Evolutionary conservation across 2,797 vertebrate genomes (phyloP).

Genomic region (Acanthis flammea): DNA sequence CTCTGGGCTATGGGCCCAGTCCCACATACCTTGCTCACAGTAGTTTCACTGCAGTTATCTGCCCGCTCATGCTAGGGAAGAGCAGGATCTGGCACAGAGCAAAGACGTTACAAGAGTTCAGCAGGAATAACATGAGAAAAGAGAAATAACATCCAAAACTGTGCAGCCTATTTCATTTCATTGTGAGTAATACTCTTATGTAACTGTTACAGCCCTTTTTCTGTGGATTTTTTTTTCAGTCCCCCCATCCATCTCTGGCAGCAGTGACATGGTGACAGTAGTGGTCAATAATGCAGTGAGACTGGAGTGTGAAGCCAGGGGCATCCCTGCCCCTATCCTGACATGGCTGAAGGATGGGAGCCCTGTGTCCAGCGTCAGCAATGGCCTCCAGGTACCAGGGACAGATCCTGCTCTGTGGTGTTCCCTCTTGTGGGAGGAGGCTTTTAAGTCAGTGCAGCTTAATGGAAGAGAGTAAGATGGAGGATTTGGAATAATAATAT

Average conservation of each 20-base stretch:
- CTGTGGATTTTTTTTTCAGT: conserved; percentile 71
- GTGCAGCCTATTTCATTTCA: neutral
- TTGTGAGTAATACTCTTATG: neutral
- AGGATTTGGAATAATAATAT: neutral
- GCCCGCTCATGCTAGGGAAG: neutral
- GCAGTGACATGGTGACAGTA: conserved; percentile 81
- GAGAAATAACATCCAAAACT: neutral
- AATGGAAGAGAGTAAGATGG: neutral
- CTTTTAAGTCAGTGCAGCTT: neutral
- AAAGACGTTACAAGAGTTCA: neutral
- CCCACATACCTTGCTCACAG: neutral
- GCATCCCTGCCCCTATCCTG: conserved; percentile 90
- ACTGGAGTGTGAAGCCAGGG: conserved; percentile 91
- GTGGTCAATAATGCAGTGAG: conserved; percentile 88
- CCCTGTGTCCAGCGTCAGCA: conserved; percentile 86
- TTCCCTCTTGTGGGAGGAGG: neutral
- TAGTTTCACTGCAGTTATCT: neutral
- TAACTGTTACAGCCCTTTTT: neutral
- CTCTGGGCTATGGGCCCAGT: neutral
- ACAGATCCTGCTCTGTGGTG: neutral
- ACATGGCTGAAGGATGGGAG: conserved; percentile 97
- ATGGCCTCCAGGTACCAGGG: conserved; percentile 86
- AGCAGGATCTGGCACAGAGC: neutral
- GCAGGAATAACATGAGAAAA: neutral
- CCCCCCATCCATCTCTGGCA: conserved; percentile 88